Percentiles rank a stretch among this genome's conserved stretches.
Evolutionary conservation across 1,140 invertebrate species (phyloP).

Genomic region (Phenacoccus solenopsis): DNA sequence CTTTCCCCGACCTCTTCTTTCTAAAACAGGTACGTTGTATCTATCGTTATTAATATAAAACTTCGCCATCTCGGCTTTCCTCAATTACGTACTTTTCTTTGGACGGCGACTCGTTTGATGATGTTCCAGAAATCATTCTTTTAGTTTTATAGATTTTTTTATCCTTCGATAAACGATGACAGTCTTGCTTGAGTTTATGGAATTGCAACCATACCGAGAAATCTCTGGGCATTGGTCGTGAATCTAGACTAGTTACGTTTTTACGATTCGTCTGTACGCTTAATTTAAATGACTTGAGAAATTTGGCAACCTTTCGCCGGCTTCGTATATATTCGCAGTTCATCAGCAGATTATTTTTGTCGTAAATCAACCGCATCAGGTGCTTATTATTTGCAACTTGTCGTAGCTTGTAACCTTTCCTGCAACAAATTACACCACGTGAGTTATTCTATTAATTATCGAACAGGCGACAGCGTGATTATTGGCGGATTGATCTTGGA

Average conservation of each 20-base stretch:
- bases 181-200: conserved; percentile 1
- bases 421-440: too few relatives aligned
- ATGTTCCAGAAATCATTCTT: not conserved
- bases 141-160: conserved; percentile 10
- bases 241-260: not conserved
- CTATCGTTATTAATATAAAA: too few relatives aligned
- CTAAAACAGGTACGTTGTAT: too few relatives aligned
- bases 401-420: conserved; percentile 42
- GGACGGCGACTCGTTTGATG: not conserved
- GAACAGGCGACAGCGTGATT: too few relatives aligned
- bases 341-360: conserved; percentile 39
- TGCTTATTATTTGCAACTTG: conserved; percentile 49
- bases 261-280: not conserved
- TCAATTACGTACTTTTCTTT: conserved; percentile 6
- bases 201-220: not conserved
- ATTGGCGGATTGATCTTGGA: too few relatives aligned
- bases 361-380: conserved; percentile 54
- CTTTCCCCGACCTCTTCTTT: too few relatives aligned
- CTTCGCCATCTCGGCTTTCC: too few relatives aligned
- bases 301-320: conserved; percentile 21
- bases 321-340: conserved; percentile 52
- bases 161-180: conserved; percentile 4
- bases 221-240: not conserved
- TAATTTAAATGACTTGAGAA: not conserved
- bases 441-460: too few relatives aligned